Evolutionary conservation across 2,888 invertebrate species (phyloP).

Genomic region (Vesta saturnalis): DNA sequence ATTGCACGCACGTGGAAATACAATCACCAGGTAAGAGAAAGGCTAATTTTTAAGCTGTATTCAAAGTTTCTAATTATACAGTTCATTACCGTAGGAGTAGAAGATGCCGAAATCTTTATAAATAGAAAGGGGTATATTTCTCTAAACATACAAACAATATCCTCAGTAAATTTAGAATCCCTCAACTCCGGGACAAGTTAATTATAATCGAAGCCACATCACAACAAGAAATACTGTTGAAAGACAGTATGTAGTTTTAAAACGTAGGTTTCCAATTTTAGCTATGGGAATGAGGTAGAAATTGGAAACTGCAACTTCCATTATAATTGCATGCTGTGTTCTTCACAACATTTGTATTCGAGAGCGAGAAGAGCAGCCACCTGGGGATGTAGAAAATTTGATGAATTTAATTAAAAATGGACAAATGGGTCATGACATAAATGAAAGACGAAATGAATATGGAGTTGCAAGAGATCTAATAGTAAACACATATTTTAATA

Average conservation of each 20-base stretch:
- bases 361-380: background rate
- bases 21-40: slow-evolving; percentile 10
- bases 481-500: background rate
- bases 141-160: background rate
- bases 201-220: background rate
- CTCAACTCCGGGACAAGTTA: background rate
- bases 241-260: background rate
- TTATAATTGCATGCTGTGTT: background rate
- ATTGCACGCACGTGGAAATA: slow-evolving; percentile 9
- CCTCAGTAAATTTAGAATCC: background rate
- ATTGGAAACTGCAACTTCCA: background rate
- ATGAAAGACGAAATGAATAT: background rate
- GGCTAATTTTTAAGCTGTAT: background rate
- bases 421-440: background rate
- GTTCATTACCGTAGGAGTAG: background rate
- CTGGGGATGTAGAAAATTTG: background rate
- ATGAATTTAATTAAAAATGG: background rate
- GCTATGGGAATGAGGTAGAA: background rate
- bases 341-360: slow-evolving; percentile 4
- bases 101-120: background rate
- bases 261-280: background rate
- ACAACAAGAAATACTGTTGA: background rate
- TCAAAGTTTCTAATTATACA: background rate
- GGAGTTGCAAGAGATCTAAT: background rate
- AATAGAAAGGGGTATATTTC: slow-evolving; percentile 11